Percentiles rank a stretch among this genome's conserved stretches.
phyloP scores from a whole-genome alignment of 2,113 vertebrate genomes.

The Alces alces region DNA sequence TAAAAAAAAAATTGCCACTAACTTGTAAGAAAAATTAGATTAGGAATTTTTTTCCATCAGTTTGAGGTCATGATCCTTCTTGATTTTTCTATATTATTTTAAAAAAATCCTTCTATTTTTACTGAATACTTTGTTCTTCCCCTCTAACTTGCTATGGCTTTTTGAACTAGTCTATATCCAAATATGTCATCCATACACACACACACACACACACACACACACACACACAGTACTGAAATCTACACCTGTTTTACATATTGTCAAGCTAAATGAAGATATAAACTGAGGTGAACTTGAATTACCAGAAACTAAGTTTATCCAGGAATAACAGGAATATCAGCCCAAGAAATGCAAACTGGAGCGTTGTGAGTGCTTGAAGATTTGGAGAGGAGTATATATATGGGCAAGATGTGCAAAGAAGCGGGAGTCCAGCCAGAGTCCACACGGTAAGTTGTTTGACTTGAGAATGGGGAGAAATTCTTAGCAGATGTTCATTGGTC shows the following conservation, averaged over 20 bases:
- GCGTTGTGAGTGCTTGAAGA: background rate
- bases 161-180: background rate
- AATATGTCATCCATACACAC: background rate
- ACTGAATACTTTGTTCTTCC: background rate
- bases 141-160: background rate
- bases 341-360: background rate
- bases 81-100: background rate
- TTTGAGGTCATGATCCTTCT: background rate
- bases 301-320: background rate
- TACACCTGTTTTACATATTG: background rate
- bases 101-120: background rate
- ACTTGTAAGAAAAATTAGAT: background rate
- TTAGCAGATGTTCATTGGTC: background rate
- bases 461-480: background rate
- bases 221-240: background rate
- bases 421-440: background rate
- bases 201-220: background rate
- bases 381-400: background rate
- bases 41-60: background rate
- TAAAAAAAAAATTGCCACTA: background rate
- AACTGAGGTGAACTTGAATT: background rate
- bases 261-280: background rate
- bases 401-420: background rate
- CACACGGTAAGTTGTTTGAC: background rate
- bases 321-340: background rate